Base-by-base conservation (phyloP, 2,888 invertebrate genomes). In the Watsonalla binaria region DNA sequence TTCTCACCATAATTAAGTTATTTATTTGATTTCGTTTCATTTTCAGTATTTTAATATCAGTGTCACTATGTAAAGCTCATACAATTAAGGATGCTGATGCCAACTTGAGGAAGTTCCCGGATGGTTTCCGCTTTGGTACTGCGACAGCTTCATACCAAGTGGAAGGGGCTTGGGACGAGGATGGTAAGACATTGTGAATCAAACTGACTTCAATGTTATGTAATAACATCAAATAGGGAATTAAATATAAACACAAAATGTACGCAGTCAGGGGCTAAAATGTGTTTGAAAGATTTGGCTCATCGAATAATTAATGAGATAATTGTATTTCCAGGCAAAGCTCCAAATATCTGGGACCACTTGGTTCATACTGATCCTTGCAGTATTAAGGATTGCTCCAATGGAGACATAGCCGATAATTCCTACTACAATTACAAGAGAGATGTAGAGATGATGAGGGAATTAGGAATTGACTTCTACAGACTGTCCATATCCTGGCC, bases 401-500 rank as follows among this genome's bases (percentile, higher is more conserved):
- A 91, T 60, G 93, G 89, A 0, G 93, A 93, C 65, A 72, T 92
- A 2, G 87, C 93, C 0, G 86, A 92, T 46, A 92, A 94, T 64
- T 90, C 91, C 34, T 92, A 93, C 69, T 86, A 93, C 72, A 86
- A 88, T 60, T 92, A 92, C 67, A 84, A 91, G 65, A 90, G 93
- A 55, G 91, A 92, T 58, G 81, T 92, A 0, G 75, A 81, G 57
- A 76, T 90, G 62, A 64, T 90, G 55, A 71, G 78, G 49, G 74
- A 86, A 57, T 62, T 91, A 9, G 85, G 85, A 2, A 73, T 86
- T 2, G 77, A 92, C 53, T 84, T 79, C 61, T 92, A 92, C 70
- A 78, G 92, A 47, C 91, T 92, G 63, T 92, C 92, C 0, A 72
- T 92, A n/a, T 90, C 93, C 0, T 94, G 94, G 94, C 66, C 92